A percentile compares a stretch with the other conserved stretches of the same genome.
These are phyloP conservation scores for Drosophila kepulauana DNA, from an alignment of 1,140 invertebrate species.

Conservation along the genomic window DNA sequence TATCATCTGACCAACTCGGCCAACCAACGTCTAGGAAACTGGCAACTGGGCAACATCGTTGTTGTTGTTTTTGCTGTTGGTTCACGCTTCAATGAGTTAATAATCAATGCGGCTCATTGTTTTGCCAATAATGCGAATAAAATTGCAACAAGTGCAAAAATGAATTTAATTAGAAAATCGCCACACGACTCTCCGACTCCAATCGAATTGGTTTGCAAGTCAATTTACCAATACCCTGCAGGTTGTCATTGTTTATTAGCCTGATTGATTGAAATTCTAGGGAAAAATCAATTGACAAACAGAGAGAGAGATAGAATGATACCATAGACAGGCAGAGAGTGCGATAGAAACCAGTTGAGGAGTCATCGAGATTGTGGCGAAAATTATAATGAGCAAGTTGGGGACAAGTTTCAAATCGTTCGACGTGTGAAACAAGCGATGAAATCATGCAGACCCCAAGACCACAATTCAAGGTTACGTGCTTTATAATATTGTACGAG, in stretches of 20 bases:
- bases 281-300: conserved; percentile 27
- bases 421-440: conserved; percentile 53
- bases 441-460: conserved; percentile 62
- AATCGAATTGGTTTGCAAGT: conserved; percentile 14
- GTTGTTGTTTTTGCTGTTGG: conserved; percentile 4
- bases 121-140: conserved; percentile 66
- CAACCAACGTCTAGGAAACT: conserved; percentile 50
- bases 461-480: conserved; percentile 42
- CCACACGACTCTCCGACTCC: background rate
- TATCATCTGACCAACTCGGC: conserved; percentile 21
- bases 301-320: conserved; percentile 5
- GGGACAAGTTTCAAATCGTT: conserved; percentile 56
- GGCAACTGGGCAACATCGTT: conserved; percentile 27
- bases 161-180: conserved; percentile 61
- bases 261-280: conserved; percentile 51
- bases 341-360: conserved; percentile 62
- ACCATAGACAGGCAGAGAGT: too few species aligned
- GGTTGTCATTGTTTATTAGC: background rate
- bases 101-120: conserved; percentile 50
- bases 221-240: conserved; percentile 20
- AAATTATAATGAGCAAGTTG: conserved; percentile 73
- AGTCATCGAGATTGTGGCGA: conserved; percentile 71
- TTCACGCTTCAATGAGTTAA: conserved; percentile 65
- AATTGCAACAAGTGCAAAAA: conserved; percentile 69
- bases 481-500: background rate